phyloP scores from a whole-genome alignment of 2,888 invertebrate genomes.

The Prosopocoilus inquinatus region DNA sequence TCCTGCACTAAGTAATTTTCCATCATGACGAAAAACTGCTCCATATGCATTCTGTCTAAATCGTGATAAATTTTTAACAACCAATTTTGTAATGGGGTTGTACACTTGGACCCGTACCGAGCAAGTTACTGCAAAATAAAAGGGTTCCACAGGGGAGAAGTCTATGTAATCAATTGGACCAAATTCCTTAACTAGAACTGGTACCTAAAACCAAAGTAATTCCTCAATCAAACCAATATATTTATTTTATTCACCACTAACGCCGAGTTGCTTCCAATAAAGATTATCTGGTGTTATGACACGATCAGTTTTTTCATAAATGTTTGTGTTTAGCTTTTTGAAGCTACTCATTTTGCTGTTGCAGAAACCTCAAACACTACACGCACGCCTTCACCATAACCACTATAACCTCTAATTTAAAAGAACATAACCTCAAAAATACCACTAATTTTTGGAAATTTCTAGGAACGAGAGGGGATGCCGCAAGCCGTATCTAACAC shows the following conservation, averaged over 20 bases:
- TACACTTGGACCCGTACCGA: constrained; percentile 86
- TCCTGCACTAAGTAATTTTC: constrained; percentile 80
- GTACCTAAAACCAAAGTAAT: constrained; percentile 59
- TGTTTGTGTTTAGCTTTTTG: constrained; percentile 70
- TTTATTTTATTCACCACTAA: constrained; percentile 49
- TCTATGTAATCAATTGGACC: constrained; percentile 89
- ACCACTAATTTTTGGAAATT: too few relatives aligned
- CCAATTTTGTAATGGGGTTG: constrained; percentile 80
- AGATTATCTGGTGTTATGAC: constrained; percentile 73
- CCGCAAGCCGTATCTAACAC: too few relatives aligned
- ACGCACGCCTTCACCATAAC: too few relatives aligned
- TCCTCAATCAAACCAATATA: not conserved
- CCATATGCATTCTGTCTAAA: constrained; percentile 84
- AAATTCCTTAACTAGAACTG: constrained; percentile 87
- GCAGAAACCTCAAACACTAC: too few relatives aligned
- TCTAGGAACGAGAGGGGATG: too few relatives aligned
- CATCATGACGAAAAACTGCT: constrained; percentile 79
- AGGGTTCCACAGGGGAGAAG: constrained; percentile 84
- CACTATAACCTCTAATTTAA: too few relatives aligned
- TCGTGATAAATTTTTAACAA: constrained; percentile 76
- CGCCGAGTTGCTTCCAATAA: constrained; percentile 88
- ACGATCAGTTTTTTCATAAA: constrained; percentile 64
- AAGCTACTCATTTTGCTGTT: constrained; percentile 54
- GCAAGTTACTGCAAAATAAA: constrained; percentile 90
- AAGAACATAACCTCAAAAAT: too few relatives aligned